A percentile compares a stretch with the other conserved stretches of the same genome.
Evolutionary conservation across 2,113 vertebrate species (phyloP).

Genomic region (Passer domesticus): DNA sequence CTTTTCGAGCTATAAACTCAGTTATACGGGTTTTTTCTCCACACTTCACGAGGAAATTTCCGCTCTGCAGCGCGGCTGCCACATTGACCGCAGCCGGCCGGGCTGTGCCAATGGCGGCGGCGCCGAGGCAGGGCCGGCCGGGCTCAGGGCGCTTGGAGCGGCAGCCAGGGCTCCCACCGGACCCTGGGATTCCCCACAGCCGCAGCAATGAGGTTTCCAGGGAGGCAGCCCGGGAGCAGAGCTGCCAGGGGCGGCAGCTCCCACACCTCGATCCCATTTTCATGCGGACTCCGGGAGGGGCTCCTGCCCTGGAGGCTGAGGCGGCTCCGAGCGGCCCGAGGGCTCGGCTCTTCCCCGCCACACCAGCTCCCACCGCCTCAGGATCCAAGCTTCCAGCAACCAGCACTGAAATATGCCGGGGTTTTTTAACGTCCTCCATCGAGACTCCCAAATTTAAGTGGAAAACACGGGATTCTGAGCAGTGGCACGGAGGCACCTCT

Average conservation of each 20-base stretch:
- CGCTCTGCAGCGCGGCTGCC: fast-evolving
- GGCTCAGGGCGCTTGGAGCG: background rate
- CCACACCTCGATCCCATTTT: background rate
- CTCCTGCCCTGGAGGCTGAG: background rate
- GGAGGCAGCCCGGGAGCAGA: background rate
- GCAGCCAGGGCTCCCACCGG: background rate
- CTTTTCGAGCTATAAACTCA: background rate
- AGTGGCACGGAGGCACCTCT: fast-evolving
- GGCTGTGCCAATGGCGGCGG: fast-evolving
- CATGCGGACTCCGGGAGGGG: background rate
- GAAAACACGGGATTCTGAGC: background rate
- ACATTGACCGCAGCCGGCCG: background rate
- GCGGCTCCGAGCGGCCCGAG: background rate
- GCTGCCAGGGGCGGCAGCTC: background rate
- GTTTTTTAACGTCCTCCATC: background rate
- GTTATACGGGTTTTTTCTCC: background rate
- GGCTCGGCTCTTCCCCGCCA: background rate
- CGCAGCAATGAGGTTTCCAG: background rate
- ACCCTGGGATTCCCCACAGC: background rate
- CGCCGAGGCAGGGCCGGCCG: background rate
- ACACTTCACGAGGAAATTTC: background rate
- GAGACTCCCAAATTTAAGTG: fast-evolving
- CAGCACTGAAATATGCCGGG: fast-evolving
- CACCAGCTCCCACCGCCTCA: fast-evolving
- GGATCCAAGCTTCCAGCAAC: background rate